phyloP scores from a whole-genome alignment of 2,113 vertebrate genomes.

The Antennarius striatus region DNA sequence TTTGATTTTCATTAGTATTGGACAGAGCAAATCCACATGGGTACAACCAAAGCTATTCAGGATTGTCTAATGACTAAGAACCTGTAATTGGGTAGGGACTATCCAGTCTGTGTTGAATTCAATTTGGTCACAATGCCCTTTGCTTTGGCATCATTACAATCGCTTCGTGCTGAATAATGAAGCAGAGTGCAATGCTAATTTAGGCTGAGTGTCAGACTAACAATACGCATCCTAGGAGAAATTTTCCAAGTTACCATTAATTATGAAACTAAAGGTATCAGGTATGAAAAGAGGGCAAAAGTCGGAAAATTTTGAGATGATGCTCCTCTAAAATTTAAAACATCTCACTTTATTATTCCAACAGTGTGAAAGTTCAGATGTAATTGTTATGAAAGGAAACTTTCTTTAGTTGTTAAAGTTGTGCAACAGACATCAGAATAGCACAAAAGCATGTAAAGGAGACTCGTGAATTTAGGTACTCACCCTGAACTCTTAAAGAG shows the following conservation, averaged over 20 bases:
- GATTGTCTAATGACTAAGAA: constrained; percentile 22
- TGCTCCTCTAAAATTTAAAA: constrained; percentile 10
- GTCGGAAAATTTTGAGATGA: constrained; percentile 18
- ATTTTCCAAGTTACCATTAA: constrained; percentile 44
- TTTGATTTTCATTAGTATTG: constrained; percentile 15
- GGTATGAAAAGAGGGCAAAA: constrained; percentile 18
- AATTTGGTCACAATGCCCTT: constrained; percentile 53
- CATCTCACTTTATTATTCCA: constrained; percentile 8
- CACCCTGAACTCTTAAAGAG: too few relatives aligned
- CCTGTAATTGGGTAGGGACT: constrained; percentile 39
- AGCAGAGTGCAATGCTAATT: constrained; percentile 50
- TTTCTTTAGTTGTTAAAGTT: not conserved
- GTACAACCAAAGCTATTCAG: constrained; percentile 28
- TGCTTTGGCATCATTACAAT: constrained; percentile 59
- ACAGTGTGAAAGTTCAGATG: not conserved
- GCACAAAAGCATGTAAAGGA: not conserved
- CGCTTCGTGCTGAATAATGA: constrained; percentile 60
- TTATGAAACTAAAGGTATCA: constrained; percentile 40
- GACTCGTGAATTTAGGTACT: not conserved
- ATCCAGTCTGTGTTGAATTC: constrained; percentile 36
- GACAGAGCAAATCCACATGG: constrained; percentile 4
- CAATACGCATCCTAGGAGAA: constrained; percentile 29
- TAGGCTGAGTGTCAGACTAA: constrained; percentile 27
- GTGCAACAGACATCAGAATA: not conserved
- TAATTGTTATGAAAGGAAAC: not conserved